These are phyloP conservation scores for Isaurus tuberculatus DNA, from an alignment of 92 coral and sea anemone species.

Conservation along the genomic window DNA sequence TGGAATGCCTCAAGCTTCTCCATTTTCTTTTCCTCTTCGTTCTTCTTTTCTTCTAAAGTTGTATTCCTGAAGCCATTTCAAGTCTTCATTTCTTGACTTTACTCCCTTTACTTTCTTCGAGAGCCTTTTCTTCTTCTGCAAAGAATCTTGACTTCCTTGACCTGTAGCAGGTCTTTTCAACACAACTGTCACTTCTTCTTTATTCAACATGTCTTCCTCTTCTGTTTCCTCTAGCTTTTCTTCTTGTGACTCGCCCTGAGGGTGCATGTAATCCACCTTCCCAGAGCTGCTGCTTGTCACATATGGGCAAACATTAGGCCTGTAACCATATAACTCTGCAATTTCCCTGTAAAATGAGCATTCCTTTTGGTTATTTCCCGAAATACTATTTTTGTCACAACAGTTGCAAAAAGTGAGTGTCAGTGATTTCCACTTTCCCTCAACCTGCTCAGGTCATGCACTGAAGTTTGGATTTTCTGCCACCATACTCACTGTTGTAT, in stretches of 20 bases:
- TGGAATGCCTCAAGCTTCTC: slow-evolving; percentile 6
- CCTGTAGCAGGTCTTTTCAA: not conserved
- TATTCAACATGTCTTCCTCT: not conserved
- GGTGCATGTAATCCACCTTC: slow-evolving; percentile 40
- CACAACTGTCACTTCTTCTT: not conserved
- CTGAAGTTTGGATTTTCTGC: too few species aligned
- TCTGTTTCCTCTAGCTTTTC: not conserved
- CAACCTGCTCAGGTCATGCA: too few species aligned
- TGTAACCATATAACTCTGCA: slow-evolving; percentile 31
- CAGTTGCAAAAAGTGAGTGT: not conserved
- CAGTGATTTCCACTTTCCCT: too few species aligned
- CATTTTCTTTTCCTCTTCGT: not conserved
- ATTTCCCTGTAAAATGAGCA: slow-evolving; percentile 35
- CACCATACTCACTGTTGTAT: too few species aligned
- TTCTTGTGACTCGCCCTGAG: slow-evolving; percentile 26
- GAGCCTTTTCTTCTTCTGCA: slow-evolving; percentile 1
- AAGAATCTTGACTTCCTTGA: not conserved
- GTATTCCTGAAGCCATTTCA: slow-evolving; percentile 18
- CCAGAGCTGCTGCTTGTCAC: slow-evolving; percentile 44
- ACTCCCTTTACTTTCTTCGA: not conserved
- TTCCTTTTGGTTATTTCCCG: slow-evolving; percentile 40
- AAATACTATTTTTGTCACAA: slow-evolving; percentile 45
- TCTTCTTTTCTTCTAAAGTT: not conserved
- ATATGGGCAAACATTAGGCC: slow-evolving; percentile 39
- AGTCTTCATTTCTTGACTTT: slow-evolving; percentile 2